These are phyloP conservation scores for Pseudeuparius sepicola DNA, from an alignment of 2,888 invertebrate species.

Conservation along the genomic window DNA sequence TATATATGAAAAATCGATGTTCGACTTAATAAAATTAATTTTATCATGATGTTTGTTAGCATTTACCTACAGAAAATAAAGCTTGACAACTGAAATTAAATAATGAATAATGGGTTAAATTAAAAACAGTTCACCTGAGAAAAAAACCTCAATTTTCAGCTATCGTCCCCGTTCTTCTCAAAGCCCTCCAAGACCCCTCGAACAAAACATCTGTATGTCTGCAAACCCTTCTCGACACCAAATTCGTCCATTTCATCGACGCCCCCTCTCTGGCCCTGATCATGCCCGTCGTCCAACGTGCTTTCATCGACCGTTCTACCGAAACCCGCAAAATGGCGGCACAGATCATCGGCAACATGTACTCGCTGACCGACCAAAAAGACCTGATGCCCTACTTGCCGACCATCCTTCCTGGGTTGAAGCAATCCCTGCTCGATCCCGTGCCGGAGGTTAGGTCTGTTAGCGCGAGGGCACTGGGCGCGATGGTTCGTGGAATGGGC, in stretches of 20 bases:
- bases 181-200: constrained; percentile 92
- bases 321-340: constrained; percentile 99
- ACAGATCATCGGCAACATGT: constrained; percentile 99
- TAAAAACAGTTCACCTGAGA: no score
- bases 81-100: no score
- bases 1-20: no score
- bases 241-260: constrained; percentile 99
- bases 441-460: constrained; percentile 96
- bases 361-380: constrained; percentile 97
- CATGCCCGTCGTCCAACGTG: constrained; percentile 98
- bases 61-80: no score
- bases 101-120: no score
- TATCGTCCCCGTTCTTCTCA: constrained; percentile 75
- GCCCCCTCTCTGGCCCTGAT: constrained; percentile 96
- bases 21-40: no score
- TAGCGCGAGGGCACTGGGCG: constrained; percentile 90
- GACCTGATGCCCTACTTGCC: constrained; percentile 94
- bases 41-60: no score
- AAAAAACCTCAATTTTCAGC: constrained; percentile 47
- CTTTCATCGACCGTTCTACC: constrained; percentile 94
- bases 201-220: constrained; percentile 88
- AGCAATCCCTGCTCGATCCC: constrained; percentile 91
- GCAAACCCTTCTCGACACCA: constrained; percentile 87
- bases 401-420: constrained; percentile 91
- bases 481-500: constrained; percentile 97